A percentile compares a stretch with the other conserved stretches of the same genome.
phyloP scores from a whole-genome alignment of 2,888 invertebrate genomes.

The Charanyca ferruginea region DNA sequence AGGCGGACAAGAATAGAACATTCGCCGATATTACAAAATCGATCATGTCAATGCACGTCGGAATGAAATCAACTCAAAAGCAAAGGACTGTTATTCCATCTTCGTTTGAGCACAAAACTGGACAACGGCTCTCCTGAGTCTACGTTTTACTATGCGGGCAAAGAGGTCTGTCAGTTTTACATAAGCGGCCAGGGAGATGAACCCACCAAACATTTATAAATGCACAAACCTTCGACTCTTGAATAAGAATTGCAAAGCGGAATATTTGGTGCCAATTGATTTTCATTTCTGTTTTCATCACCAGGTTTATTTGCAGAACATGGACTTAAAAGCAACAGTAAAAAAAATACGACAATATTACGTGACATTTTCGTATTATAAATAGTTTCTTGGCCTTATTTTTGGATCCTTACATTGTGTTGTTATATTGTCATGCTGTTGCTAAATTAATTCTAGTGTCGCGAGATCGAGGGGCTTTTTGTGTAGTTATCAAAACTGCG shows the following conservation, averaged over 20 bases:
- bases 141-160: conserved; percentile 23
- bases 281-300: conserved; percentile 1
- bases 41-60: not conserved
- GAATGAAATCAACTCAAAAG: not conserved
- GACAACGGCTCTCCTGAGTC: conserved; percentile 4
- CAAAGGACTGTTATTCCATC: not conserved
- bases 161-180: conserved; percentile 38
- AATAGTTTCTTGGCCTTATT: not conserved
- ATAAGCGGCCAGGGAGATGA: conserved; percentile 47
- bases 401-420: not conserved
- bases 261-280: conserved; percentile 37
- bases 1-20: not conserved
- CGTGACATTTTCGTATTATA: not conserved
- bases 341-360: conserved; percentile 2
- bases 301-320: conserved; percentile 5
- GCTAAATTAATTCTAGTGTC: conserved; percentile 7
- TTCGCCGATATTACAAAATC: conserved; percentile 16
- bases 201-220: conserved; percentile 51
- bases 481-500: conserved; percentile 7
- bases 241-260: conserved; percentile 53
- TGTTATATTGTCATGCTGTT: not conserved
- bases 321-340: not conserved
- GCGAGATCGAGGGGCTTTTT: not conserved
- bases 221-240: conserved; percentile 54
- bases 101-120: conserved; percentile 3